Evolutionary conservation across 2,113 vertebrate species (phyloP), one percentile per base, ranked within the genome.

Genomic region (Hippocampus zosterae): DNA sequence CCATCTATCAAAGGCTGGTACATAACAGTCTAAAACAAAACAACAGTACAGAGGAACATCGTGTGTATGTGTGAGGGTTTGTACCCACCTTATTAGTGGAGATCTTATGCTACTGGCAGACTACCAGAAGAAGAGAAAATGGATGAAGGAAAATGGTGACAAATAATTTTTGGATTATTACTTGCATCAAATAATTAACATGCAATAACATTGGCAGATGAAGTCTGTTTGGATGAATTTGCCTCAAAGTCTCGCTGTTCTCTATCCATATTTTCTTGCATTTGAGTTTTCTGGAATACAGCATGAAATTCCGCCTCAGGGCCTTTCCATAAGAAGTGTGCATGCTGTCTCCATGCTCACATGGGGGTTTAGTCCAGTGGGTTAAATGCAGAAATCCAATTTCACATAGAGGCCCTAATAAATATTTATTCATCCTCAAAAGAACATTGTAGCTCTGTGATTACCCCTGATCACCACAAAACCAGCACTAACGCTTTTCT

Each of bases 1-100:
- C 37, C 25, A 29, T 12, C 33, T 8, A 67, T 80, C 55, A 81
- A 72, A 74, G 56, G 21, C 23, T 33, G 37, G 23, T 23, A n/a
- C 70, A 33, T n/a, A 55, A 37, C 16, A 73, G 65, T 23, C 67
- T 25, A 23, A 40, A 19, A 18, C 42, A 68, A 68, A 63, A 63
- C 57, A 56, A 40, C 12, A 67, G 7, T 5, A 27, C 5, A 29
- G 27, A 8, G 13, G 23, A 53, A 53, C 10, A n/a, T 25, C 9
- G 3, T 25, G 23, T 59, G 12, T 15, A 15, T 27, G 2, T 27
- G 55, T 25, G 12, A 23, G 12, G 12, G 25, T 18, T 5, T 18
- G 29, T 33, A 11, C 15, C 0, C 23, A 57, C 23, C 5, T 2
- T 15, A 57, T 57, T 25, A 27, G 11, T 25, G 12, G 12, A 13